Base-by-base conservation (phyloP, 2,888 invertebrate genomes). In the Phorcus lineatus region DNA sequence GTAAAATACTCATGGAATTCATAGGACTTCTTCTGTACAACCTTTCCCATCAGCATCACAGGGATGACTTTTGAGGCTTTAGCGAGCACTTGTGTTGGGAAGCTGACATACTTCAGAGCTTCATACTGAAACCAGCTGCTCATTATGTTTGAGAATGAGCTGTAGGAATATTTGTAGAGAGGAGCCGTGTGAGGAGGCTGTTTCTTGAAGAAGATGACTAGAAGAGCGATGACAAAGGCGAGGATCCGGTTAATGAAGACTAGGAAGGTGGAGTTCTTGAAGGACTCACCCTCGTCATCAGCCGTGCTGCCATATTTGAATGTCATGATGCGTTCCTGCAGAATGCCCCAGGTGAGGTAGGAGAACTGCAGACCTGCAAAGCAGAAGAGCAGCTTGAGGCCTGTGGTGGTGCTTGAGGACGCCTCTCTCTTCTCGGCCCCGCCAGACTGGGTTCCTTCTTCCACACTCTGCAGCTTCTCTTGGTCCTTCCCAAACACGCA, bases 111-210 rank as follows among this genome's bases (percentile, higher is more conserved):
- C 93, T 99, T 99, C 70, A 99, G 94, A 28, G 99, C 99, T 94
- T 99, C 99, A 93, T 99, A 99, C 94, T 99, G 99, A 93, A 98
- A 99, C 99, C 99, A 99, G 74, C 98, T 98, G 92, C 98, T 98
- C 95, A 99, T 95, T 85, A 99, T 97, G 93, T 99, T 99, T 19
- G 98, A 98, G 90, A 99, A 96, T 3, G 99, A 97, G 91, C 98
- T 98, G 94, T 96, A 99, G 0, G 97, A 96, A 94, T 98, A 99
- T 94, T 98, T 97, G 94, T 97, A 98, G 16, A 98, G 94, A 0
- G 99, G 99, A 78, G 97, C 96, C 31, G 95, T 95, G 90, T 97
- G 96, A 7, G 84, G 83, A 3, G 92, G 92, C 83, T 92, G 92
- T 24, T 83, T 78, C 76, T 84, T 86, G 1, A 87, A 70, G 66